Base-by-base conservation (phyloP, 1,140 invertebrate genomes). In the Matsumurasca onukii region DNA sequence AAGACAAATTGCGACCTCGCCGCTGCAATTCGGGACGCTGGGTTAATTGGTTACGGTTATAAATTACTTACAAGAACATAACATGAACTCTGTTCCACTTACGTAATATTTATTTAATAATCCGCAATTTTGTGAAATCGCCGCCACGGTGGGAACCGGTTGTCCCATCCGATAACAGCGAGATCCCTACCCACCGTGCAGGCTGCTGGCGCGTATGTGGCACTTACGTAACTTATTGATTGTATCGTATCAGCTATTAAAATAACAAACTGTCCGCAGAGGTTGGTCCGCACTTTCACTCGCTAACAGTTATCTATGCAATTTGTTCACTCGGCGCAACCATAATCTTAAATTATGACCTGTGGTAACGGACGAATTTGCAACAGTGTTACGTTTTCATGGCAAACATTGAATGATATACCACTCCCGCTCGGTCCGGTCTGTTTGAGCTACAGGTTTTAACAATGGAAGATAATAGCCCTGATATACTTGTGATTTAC, bases 101-200 rank as follows among this genome's bases (percentile, higher is more conserved):
- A 52, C 20, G 49, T 52, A 52, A 52, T 52, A 20, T 52, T 52
- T 52, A 52, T 52, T 52, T 52, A 52, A 52, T 52, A 52, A 52
- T 52, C 20, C 20, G 49, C 49, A 52, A 52, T 52, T 52, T 52
- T 52, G 12, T 22, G 20, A 52, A 52, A 52, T 52, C 20, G 49
- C 49, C 49, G 12, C 3, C 5, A 9, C 34, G 34, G 34, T 52
- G 5, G 17, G 17, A 39, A 39, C 34, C 34, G 34, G 34, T 39
- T 39, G 17, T 17, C 34, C 5, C 49, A 52, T 52, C 49, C 49
- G 49, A 52, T 52, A 52, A 9, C 9, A 3, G 49, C 20, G 20
- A 22, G 5, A 12, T 22, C 49, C 20, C 3, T 52, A 52, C 49
- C 3, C 3, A 52, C 12, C 49, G 49, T 9, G 34, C 34, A 5